These are phyloP conservation scores for Alcedo atthis DNA, from an alignment of 2,797 vertebrate species.

Conservation along the genomic window DNA sequence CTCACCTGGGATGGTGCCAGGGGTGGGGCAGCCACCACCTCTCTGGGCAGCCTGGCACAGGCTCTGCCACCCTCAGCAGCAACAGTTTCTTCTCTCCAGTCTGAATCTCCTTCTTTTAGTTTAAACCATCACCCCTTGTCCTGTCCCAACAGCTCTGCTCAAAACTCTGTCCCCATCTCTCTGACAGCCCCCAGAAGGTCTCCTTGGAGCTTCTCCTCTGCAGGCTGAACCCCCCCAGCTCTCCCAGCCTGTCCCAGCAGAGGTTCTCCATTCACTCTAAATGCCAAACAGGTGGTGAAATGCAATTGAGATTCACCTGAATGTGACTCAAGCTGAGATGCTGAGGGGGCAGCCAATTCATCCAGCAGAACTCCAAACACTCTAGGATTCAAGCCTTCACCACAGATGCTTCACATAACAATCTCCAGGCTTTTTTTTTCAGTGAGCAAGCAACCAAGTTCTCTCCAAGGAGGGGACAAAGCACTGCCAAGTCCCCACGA, in stretches of 20 bases:
- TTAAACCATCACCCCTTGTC: background rate
- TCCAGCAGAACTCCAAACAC: background rate
- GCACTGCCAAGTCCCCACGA: background rate
- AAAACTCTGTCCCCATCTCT: background rate
- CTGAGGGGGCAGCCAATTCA: background rate
- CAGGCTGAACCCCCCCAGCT: background rate
- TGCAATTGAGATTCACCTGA: background rate
- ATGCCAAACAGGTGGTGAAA: background rate
- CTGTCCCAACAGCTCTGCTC: background rate
- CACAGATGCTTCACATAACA: background rate
- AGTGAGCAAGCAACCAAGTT: background rate
- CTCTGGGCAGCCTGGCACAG: background rate
- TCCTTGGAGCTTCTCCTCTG: background rate
- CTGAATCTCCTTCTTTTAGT: background rate
- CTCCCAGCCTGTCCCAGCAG: background rate
- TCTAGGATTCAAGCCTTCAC: background rate
- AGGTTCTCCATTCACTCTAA: background rate
- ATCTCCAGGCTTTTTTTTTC: background rate
- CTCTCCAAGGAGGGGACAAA: background rate
- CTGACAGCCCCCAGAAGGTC: background rate
- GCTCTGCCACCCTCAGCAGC: background rate
- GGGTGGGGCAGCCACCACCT: background rate
- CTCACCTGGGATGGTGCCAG: background rate
- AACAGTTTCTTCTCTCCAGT: background rate
- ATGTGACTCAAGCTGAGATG: background rate